These are phyloP conservation scores for Xanthia icteritia DNA, from an alignment of 2,888 invertebrate genomes.

Conservation along the genomic window DNA sequence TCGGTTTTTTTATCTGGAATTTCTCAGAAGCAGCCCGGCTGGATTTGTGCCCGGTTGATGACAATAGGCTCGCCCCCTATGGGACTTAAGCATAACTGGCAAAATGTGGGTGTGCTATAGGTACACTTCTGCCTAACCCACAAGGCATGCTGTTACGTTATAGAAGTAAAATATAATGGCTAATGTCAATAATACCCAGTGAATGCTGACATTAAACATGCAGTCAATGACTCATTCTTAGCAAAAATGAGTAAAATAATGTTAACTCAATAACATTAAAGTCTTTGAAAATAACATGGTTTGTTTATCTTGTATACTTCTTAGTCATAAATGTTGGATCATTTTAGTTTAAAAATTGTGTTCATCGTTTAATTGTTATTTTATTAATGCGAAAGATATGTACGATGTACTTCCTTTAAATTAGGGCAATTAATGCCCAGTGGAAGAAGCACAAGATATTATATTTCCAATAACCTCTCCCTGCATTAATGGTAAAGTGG, in stretches of 20 bases:
- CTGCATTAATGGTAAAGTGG: no score
- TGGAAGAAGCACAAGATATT: background rate
- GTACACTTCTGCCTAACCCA: no score
- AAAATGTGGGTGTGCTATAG: no score
- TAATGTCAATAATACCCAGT: constrained; percentile 1
- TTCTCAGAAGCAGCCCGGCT: no score
- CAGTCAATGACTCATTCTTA: constrained; percentile 14
- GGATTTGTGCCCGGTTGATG: no score
- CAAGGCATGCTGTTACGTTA: no score
- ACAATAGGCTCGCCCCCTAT: no score
- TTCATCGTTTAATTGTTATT: background rate
- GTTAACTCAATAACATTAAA: constrained; percentile 9
- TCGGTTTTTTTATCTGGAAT: no score
- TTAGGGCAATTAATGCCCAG: background rate
- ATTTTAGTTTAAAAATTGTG: background rate
- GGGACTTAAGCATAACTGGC: no score
- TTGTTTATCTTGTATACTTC: background rate
- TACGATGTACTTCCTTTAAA: background rate
- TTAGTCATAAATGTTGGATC: constrained; percentile 10
- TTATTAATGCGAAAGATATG: background rate
- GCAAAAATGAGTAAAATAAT: constrained; percentile 5
- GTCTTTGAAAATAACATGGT: constrained; percentile 14
- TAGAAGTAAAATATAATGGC: constrained; percentile 4
- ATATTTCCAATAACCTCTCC: background rate
- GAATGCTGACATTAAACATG: constrained; percentile 15